Base-by-base conservation (phyloP, 2,888 invertebrate species). In the Brachypterus glaber region DNA sequence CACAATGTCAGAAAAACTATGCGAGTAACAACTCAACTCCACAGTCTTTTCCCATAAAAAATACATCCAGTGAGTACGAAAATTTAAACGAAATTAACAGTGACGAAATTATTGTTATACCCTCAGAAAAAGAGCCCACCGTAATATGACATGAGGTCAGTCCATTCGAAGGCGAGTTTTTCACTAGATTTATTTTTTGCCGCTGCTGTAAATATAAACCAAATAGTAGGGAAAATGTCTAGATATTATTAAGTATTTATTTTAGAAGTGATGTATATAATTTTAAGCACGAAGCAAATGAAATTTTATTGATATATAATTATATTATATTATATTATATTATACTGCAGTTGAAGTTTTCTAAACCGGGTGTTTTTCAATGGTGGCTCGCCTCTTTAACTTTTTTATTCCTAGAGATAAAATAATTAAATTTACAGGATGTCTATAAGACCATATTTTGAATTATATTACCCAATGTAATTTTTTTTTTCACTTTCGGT, bases 131-230 rank as follows among this genome's bases (percentile, higher is more conserved):
- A 16, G 53, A 55, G 24, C 39, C 53, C 17, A 51, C 47, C 32
- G 34, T 62, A 45, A 65, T 65, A 53, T 65, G 64, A 65, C 64
- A 65, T 46, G 60, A 63, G 51, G 57, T 62, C 33, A 54, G 53
- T 49, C 55, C 59, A 43, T 54, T 58, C 12, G 62, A 62, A 39
- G 51, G 54, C 51, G 63, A 59, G 48, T 59, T 63, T 46, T 61
- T 64, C 41, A 54, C 60, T 50, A 63, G 60, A 48, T 66, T 63
- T 46, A 64, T 66, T 47, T 64, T 66, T 49, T 66, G 66, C 59
- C 62, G 63, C 43, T 66, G 66, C 55, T 66, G 66, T 62, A 64
- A 62, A 63, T 63, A 64, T 47, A 61, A 59, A 53, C 49, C 60
- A 52, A 55, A 57, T 47, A 49, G 52, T 57, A 60, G 60, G 46